phyloP scores from a whole-genome alignment of 2,797 vertebrate genomes.

The Enteromius trimaculatus region DNA sequence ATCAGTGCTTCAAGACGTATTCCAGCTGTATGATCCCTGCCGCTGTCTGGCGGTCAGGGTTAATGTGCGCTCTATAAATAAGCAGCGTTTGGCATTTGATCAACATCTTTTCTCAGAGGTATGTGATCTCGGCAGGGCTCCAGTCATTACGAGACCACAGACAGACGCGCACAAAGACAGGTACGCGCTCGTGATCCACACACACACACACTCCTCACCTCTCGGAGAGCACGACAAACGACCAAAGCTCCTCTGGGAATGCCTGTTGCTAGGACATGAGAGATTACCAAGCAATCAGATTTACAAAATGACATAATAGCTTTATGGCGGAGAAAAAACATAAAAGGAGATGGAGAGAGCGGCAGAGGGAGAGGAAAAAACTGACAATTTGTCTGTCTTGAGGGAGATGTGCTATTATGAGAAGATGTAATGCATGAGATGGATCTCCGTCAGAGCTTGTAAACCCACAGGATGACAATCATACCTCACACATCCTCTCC shows the following conservation, averaged over 20 bases:
- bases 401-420: conserved; percentile 42
- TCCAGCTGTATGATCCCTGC: conserved; percentile 32
- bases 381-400: conserved; percentile 15
- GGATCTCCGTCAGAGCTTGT: conserved; percentile 40
- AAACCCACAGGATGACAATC: conserved; percentile 48
- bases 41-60: conserved; percentile 57
- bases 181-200: not conserved
- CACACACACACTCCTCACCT: conserved; percentile 44
- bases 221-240: conserved; percentile 64
- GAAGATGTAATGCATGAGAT: conserved; percentile 39
- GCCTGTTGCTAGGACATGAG: conserved; percentile 63
- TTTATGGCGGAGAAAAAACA: conserved; percentile 59
- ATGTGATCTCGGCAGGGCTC: conserved; percentile 31
- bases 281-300: conserved; percentile 62
- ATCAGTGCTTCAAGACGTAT: not conserved
- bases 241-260: conserved; percentile 72
- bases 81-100: conserved; percentile 76
- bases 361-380: conserved; percentile 27
- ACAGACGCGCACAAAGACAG: conserved; percentile 35
- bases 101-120: conserved; percentile 61
- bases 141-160: conserved; percentile 46
- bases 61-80: conserved; percentile 79
- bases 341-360: conserved; percentile 35
- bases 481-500: conserved; percentile 38
- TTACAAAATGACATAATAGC: conserved; percentile 64